These are phyloP conservation scores for Orthosia gracilis DNA, from an alignment of 2,888 invertebrate genomes.

Conservation along the genomic window DNA sequence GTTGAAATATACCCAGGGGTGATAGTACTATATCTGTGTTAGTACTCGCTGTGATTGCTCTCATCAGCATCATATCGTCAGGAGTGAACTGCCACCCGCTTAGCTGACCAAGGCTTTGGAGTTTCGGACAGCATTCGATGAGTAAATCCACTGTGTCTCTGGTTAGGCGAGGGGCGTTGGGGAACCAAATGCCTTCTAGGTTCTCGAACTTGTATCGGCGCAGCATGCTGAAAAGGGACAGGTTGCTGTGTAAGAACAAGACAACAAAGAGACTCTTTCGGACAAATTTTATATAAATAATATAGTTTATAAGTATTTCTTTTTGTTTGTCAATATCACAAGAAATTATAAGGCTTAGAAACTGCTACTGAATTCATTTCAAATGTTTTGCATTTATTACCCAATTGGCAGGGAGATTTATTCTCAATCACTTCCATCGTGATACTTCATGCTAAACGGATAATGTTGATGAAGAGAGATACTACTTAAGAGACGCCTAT, in stretches of 20 bases:
- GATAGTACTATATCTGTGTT: constrained; percentile 93
- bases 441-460: too few species aligned
- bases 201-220: constrained; percentile 92
- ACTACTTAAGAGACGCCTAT: too few species aligned
- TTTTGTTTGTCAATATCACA: too few species aligned
- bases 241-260: background rate
- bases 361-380: too few species aligned
- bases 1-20: constrained; percentile 91
- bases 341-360: too few species aligned
- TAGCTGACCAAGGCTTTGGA: constrained; percentile 92
- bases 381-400: too few species aligned
- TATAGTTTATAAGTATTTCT: too few species aligned
- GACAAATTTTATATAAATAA: too few species aligned
- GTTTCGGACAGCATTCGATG: constrained; percentile 93
- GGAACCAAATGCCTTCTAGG: constrained; percentile 93
- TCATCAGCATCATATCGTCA: constrained; percentile 93
- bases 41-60: constrained; percentile 92
- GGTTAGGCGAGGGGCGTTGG: constrained; percentile 92
- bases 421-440: too few species aligned
- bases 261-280: too few species aligned
- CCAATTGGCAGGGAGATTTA: too few species aligned
- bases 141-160: constrained; percentile 92
- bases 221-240: constrained; percentile 90
- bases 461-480: too few species aligned
- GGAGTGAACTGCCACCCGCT: constrained; percentile 93